Conservation (phyloP, 2,888 invertebrate genomes). For the Microplitis manilae region DNA sequence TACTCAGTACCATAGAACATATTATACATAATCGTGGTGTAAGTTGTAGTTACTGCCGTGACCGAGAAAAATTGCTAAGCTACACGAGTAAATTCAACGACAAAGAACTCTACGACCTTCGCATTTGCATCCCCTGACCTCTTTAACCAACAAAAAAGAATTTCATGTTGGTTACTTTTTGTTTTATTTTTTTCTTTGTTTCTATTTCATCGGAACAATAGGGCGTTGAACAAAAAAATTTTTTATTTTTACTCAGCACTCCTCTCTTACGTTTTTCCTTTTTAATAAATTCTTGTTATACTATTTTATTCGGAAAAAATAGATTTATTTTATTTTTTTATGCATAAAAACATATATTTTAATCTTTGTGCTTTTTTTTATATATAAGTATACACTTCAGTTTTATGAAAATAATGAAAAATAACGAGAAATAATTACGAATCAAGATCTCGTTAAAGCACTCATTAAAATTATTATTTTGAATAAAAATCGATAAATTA, state of each 20-base stretch:
- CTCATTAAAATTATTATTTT: neutral
- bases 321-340: neutral
- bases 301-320: neutral
- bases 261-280: neutral
- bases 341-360: neutral
- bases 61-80: slow-evolving; percentile 21
- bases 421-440: neutral
- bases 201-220: neutral
- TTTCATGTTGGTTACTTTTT: neutral
- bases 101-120: slow-evolving; percentile 24
- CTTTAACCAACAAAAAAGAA: slow-evolving; percentile 12
- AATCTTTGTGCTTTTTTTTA: neutral
- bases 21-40: neutral
- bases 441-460: neutral
- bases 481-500: too few species aligned
- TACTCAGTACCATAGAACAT: slow-evolving; percentile 6
- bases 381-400: neutral
- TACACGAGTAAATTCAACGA: slow-evolving; percentile 18
- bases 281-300: neutral
- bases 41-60: slow-evolving; percentile 3
- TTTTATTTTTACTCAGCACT: neutral
- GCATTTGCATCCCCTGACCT: slow-evolving; percentile 27
- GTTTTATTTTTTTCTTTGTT: neutral
- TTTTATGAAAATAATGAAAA: neutral
- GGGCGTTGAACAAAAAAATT: neutral